Conservation (phyloP, 53 echinoderm and acorn worm genomes). For the Crossaster papposus region DNA sequence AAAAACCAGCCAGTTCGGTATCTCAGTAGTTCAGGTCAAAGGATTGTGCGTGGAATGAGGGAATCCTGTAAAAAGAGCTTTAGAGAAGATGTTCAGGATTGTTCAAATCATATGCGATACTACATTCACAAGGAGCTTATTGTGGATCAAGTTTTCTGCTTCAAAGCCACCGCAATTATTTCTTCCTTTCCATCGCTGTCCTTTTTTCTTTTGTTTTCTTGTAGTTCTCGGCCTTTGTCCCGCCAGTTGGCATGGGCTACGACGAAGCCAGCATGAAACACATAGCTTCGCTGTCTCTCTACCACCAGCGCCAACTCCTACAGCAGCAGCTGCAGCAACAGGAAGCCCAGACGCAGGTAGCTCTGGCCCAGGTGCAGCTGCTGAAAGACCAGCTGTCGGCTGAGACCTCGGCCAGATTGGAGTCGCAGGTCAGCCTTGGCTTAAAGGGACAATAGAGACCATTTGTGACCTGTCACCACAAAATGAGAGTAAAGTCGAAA, state of each 20-base stretch:
- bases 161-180: too few relatives aligned
- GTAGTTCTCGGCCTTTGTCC: conserved; percentile 68
- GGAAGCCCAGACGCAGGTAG: conserved; percentile 94
- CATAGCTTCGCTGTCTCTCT: conserved; percentile 84
- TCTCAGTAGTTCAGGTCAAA: too few relatives aligned
- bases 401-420: conserved; percentile 92
- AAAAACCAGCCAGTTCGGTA: too few relatives aligned
- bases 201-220: conserved; percentile 25
- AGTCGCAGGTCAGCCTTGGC: conserved; percentile 83
- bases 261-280: conserved; percentile 66
- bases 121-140: too few relatives aligned
- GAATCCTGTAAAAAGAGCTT: too few relatives aligned
- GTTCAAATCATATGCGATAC: too few relatives aligned
- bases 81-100: too few relatives aligned
- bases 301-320: conserved; percentile 93
- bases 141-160: too few relatives aligned
- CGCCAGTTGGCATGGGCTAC: conserved; percentile 38
- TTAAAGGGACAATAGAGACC: too few relatives aligned
- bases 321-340: conserved; percentile 97
- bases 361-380: conserved; percentile 95
- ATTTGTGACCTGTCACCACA: too few relatives aligned
- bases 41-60: too few relatives aligned
- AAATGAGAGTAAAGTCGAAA: too few relatives aligned
- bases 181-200: neutral
- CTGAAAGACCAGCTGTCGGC: conserved; percentile 97